phyloP scores from a whole-genome alignment of 1,140 invertebrate genomes.

The Arctopsyche grandis region DNA sequence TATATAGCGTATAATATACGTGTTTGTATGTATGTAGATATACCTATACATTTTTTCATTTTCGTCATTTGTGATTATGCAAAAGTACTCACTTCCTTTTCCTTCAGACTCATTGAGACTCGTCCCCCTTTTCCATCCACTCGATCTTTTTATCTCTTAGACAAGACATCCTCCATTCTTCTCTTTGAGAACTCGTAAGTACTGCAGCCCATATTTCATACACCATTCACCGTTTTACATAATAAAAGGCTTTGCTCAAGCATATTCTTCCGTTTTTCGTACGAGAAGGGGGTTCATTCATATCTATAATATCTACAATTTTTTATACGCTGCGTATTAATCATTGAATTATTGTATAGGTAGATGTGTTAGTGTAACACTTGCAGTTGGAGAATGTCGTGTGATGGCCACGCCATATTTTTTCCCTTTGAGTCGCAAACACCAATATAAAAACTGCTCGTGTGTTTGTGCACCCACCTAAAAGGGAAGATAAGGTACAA shows the following conservation, averaged over 20 bases:
- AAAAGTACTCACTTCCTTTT: slow-evolving; percentile 47
- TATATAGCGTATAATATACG: neutral
- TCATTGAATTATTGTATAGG: neutral
- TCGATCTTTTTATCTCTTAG: slow-evolving; percentile 47
- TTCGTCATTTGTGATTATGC: slow-evolving; percentile 26
- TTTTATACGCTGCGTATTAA: neutral
- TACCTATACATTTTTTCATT: slow-evolving; percentile 33
- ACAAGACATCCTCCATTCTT: slow-evolving; percentile 48
- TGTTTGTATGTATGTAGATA: neutral
- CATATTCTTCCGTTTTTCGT: slow-evolving; percentile 34
- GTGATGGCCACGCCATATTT: too few relatives aligned
- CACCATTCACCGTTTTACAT: slow-evolving; percentile 30
- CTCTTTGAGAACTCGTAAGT: slow-evolving; percentile 27
- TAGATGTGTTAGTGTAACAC: neutral
- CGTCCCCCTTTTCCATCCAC: slow-evolving; percentile 36
- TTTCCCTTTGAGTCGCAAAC: too few relatives aligned
- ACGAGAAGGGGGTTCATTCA: slow-evolving; percentile 25
- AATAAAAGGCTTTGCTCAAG: slow-evolving; percentile 34
- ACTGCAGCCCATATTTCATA: slow-evolving; percentile 19
- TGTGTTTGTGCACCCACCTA: neutral
- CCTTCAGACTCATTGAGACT: slow-evolving; percentile 37
- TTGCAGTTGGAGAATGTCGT: neutral
- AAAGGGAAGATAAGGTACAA: slow-evolving; percentile 25
- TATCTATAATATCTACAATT: neutral
- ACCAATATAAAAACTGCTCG: neutral